Evolutionary conservation across 2,888 invertebrate genomes (phyloP), one percentile per base, ranked within the genome.

Genomic region (Metallyticus violacea): DNA sequence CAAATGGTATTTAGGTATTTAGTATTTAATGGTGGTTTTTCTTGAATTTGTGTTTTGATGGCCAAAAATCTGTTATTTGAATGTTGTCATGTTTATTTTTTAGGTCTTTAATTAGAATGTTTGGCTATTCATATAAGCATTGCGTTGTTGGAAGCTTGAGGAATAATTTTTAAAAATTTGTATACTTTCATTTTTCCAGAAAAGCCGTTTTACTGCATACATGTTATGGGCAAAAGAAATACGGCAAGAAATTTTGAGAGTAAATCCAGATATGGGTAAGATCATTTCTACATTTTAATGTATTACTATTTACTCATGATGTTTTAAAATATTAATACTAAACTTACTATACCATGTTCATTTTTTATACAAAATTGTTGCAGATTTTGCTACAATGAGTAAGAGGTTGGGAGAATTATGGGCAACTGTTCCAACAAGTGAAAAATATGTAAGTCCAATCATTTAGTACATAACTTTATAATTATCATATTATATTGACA

Each of bases 141-240:
- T n/a, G n/a, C n/a, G n/a, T n/a, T n/a, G n/a, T n/a, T n/a, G n/a
- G n/a, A n/a, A n/a, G n/a, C n/a, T n/a, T n/a, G n/a, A n/a, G n/a
- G n/a, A n/a, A n/a, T n/a, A n/a, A n/a, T n/a, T n/a, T n/a, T n/a
- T n/a, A n/a, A n/a, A n/a, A n/a, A n/a, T n/a, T n/a, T n/a, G n/a
- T n/a, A n/a, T n/a, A n/a, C n/a, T 82, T 76, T 85, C 87, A 85
- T 87, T 82, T 89, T 90, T 91, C 88, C 90, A 93, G 93, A 96
- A 96, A 92, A 94, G 95, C 0, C 93, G 97, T 85, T 96, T 96
- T 88, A 97, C 98, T 0, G 98, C 98, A 0, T 98, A 98, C 91
- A 97, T 97, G 95, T 93, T 98, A 90, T 98, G 97, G 97, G 96
- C 97, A 0, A 96, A 96, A 89, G 97, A 97, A 89, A 94, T 96